Percentiles rank a stretch among this genome's conserved stretches.
These are phyloP conservation scores for Lagenorhynchus albirostris DNA, from an alignment of 2,113 vertebrate genomes.

Conservation along the genomic window DNA sequence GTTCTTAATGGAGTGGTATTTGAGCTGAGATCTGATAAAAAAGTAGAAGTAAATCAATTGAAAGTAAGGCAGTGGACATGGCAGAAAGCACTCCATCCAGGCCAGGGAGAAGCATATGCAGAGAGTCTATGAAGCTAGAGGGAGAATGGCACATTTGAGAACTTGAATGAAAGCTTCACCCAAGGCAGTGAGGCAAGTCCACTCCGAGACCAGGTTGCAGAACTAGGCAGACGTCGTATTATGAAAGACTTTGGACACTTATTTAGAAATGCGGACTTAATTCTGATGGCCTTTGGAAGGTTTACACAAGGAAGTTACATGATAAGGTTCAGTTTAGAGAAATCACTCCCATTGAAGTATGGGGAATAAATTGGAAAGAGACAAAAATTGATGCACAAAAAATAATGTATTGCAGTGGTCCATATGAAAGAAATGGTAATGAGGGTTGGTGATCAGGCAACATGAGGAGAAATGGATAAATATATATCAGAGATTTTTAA, in stretches of 20 bases:
- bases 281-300: background rate
- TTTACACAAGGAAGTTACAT: background rate
- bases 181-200: background rate
- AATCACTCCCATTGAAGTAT: background rate
- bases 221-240: background rate
- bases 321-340: background rate
- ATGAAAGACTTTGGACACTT: background rate
- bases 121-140: background rate
- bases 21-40: background rate
- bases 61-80: background rate
- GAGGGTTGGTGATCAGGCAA: background rate
- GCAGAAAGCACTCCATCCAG: background rate
- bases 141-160: background rate
- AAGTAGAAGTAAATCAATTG: background rate
- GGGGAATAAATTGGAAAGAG: background rate
- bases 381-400: background rate
- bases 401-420: background rate
- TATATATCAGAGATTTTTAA: background rate
- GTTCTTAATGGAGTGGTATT: slow-evolving; percentile 8
- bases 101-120: background rate
- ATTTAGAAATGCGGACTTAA: background rate
- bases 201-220: background rate
- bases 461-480: background rate
- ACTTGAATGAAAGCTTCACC: background rate
- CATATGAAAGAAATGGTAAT: background rate